These are phyloP conservation scores for Cheilosia pagana DNA, from an alignment of 2,888 invertebrate species.

Conservation along the genomic window DNA sequence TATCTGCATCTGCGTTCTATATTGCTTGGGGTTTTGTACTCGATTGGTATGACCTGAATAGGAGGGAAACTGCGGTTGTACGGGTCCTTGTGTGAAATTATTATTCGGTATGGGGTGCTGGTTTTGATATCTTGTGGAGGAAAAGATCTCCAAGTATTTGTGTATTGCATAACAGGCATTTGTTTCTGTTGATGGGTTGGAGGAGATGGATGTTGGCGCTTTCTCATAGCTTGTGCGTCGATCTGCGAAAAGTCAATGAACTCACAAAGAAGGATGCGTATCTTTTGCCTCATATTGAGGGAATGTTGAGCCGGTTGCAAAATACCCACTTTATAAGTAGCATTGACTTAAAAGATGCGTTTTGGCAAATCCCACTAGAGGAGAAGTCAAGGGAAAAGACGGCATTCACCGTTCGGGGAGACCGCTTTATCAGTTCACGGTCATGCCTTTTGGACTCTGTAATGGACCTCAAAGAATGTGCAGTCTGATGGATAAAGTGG, in stretches of 20 bases:
- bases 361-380: slow-evolving; percentile 48
- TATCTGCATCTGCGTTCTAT: too few species aligned
- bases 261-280: slow-evolving; percentile 36
- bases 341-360: slow-evolving; percentile 36
- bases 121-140: background rate
- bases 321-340: slow-evolving; percentile 42
- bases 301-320: slow-evolving; percentile 71
- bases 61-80: too few species aligned
- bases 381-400: slow-evolving; percentile 3
- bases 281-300: slow-evolving; percentile 71
- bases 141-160: background rate
- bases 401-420: slow-evolving; percentile 60
- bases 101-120: background rate
- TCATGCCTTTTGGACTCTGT: slow-evolving; percentile 69
- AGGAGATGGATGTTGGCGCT: background rate
- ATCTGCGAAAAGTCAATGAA: slow-evolving; percentile 43
- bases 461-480: slow-evolving; percentile 65
- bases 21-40: too few species aligned
- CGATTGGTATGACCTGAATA: background rate
- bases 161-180: background rate
- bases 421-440: slow-evolving; percentile 62
- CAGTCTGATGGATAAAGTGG: slow-evolving; percentile 54
- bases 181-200: background rate
- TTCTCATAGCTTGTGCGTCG: slow-evolving; percentile 21
- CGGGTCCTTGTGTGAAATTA: background rate